Conservation (phyloP, 2,888 invertebrate genomes). For the Anaspis maculata region DNA sequence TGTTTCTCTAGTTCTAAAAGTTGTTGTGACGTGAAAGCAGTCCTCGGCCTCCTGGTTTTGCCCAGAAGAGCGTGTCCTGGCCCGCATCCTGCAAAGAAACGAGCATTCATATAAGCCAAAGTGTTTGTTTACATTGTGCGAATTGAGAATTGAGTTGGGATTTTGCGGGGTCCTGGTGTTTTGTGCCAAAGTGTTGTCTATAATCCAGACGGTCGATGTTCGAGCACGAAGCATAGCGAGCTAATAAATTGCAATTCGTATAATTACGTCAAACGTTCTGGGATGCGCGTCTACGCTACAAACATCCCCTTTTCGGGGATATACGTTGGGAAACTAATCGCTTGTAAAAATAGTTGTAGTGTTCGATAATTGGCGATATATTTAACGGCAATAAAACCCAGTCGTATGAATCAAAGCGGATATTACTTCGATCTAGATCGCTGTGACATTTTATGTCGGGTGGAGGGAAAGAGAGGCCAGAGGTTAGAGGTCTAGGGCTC, state of each 20-base stretch:
- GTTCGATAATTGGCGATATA: constrained; percentile 2
- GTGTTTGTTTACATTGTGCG: too few species aligned
- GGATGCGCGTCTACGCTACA: too few species aligned
- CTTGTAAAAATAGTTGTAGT: constrained; percentile 1
- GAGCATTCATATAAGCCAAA: too few species aligned
- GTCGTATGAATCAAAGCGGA: constrained; percentile 8
- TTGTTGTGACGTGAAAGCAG: constrained; percentile 97
- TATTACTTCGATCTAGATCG: too few species aligned
- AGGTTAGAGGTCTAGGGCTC: too few species aligned
- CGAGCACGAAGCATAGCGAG: background rate
- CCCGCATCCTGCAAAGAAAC: constrained; percentile 47
- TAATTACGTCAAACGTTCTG: too few species aligned
- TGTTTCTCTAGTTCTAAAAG: constrained; percentile 95
- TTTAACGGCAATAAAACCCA: background rate
- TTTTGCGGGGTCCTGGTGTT: too few species aligned
- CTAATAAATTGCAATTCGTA: background rate
- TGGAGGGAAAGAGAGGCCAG: too few species aligned
- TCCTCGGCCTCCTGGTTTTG: constrained; percentile 87
- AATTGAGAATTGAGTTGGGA: too few species aligned
- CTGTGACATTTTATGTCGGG: too few species aligned
- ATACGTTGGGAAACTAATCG: constrained; percentile 7
- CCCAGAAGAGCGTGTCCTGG: constrained; percentile 71
- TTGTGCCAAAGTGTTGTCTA: too few species aligned
- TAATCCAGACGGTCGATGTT: constrained; percentile 2
- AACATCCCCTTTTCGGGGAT: too few species aligned